phyloP scores from a whole-genome alignment of 2,888 invertebrate genomes.

The Drosophila kuntzei region DNA sequence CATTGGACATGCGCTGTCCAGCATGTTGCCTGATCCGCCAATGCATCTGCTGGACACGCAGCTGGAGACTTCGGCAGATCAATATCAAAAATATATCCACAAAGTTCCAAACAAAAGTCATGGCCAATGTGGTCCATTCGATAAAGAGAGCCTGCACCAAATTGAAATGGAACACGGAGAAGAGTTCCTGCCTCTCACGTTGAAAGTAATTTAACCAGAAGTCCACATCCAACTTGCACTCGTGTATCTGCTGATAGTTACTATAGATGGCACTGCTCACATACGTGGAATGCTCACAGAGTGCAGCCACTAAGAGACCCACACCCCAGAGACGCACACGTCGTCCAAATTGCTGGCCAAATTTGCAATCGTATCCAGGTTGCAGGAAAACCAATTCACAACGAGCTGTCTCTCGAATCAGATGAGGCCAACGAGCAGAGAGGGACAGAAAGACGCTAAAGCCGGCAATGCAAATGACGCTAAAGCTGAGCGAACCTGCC shows the following conservation, averaged over 20 bases:
- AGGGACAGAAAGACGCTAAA: conserved; percentile 74
- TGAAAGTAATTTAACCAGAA: conserved; percentile 81
- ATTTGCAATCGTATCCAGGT: conserved; percentile 70
- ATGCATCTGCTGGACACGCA: conserved; percentile 89
- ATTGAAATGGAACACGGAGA: conserved; percentile 71
- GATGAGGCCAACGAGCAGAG: conserved; percentile 81
- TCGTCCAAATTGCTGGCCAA: conserved; percentile 62
- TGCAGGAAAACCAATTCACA: conserved; percentile 79
- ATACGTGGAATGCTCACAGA: conserved; percentile 76
- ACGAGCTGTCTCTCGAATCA: conserved; percentile 74
- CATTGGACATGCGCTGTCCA: conserved; percentile 86
- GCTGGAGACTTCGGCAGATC: conserved; percentile 88
- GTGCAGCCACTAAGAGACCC: conserved; percentile 65
- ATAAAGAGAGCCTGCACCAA: conserved; percentile 73
- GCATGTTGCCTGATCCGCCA: conserved; percentile 85
- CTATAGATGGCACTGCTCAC: conserved; percentile 73
- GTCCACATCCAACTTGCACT: conserved; percentile 80
- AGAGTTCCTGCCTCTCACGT: conserved; percentile 79
- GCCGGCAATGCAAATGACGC: conserved; percentile 75
- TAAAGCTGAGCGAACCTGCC: conserved; percentile 81
- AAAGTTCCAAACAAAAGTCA: conserved; percentile 90
- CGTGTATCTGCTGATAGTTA: conserved; percentile 77
- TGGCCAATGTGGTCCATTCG: conserved; percentile 84
- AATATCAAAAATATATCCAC: conserved; percentile 90
- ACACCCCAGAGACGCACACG: conserved; percentile 77